Evolutionary conservation across 2,797 vertebrate genomes (phyloP).

Genomic region (Triplophysa bombifrons): DNA sequence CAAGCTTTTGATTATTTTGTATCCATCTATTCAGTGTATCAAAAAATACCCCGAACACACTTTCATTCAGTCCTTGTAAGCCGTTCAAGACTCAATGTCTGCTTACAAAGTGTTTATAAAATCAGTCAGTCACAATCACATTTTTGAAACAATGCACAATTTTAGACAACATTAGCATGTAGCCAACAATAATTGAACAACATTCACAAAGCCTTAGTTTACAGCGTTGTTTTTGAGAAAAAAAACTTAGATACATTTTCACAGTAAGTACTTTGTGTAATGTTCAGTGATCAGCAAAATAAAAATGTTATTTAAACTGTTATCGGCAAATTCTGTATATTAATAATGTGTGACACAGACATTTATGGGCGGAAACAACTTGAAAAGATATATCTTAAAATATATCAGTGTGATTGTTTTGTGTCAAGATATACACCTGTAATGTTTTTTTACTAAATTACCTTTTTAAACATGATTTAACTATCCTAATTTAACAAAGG

Average conservation of each 20-base stretch:
- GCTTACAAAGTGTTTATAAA: constrained; percentile 14
- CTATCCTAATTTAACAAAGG: too few species aligned
- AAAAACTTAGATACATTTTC: not conserved
- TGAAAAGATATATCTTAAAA: too few species aligned
- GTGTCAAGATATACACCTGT: too few species aligned
- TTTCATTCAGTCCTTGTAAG: not conserved
- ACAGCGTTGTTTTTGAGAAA: constrained; percentile 17
- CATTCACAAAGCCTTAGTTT: constrained; percentile 1
- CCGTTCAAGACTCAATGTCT: constrained; percentile 11
- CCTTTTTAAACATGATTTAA: too few species aligned
- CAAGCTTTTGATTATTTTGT: not conserved
- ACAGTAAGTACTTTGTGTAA: not conserved
- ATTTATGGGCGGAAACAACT: too few species aligned
- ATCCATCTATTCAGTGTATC: not conserved
- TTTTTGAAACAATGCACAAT: constrained; percentile 16
- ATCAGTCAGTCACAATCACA: constrained; percentile 20
- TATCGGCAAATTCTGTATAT: too few species aligned
- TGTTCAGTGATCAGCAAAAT: not conserved
- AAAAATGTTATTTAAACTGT: not conserved
- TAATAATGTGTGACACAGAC: not conserved
- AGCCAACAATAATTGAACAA: constrained; percentile 23
- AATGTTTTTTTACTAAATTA: too few species aligned
- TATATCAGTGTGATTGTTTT: too few species aligned
- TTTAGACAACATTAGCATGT: constrained; percentile 18
- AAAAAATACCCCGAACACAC: not conserved